These are phyloP conservation scores for Lacerta viridis DNA, from an alignment of 2,797 vertebrate species.

Conservation along the genomic window DNA sequence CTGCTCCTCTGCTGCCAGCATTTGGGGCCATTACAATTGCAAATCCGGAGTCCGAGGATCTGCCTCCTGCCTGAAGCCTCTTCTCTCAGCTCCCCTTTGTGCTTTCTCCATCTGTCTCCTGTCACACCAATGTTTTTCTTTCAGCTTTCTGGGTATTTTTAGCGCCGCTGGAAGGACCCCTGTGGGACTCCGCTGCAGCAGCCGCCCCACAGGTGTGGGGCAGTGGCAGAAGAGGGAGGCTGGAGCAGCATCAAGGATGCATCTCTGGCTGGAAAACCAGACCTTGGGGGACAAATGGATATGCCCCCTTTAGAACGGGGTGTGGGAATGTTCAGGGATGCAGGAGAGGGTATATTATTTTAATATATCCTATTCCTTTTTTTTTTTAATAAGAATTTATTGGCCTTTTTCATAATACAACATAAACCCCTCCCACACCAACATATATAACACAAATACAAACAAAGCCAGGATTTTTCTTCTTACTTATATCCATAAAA, in stretches of 20 bases:
- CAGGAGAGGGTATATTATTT: too few relatives aligned
- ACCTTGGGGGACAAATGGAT: background rate
- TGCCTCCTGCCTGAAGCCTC: background rate
- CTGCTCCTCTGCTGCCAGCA: background rate
- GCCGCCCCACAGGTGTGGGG: background rate
- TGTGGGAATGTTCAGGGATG: too few relatives aligned
- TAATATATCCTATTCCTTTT: too few relatives aligned
- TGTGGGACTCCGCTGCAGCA: background rate
- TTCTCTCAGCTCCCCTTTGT: background rate
- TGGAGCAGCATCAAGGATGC: background rate
- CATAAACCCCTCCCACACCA: too few relatives aligned
- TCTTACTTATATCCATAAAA: too few relatives aligned
- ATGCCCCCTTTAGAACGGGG: too few relatives aligned
- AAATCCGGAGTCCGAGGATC: conserved; percentile 29
- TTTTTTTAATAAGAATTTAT: too few relatives aligned
- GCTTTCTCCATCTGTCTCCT: background rate
- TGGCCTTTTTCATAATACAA: too few relatives aligned
- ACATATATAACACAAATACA: too few relatives aligned
- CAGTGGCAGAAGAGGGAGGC: background rate
- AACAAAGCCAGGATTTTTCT: too few relatives aligned
- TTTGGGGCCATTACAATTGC: conserved; percentile 43
- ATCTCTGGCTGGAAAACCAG: background rate
- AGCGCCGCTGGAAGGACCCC: background rate
- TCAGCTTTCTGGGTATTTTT: conserved; percentile 9
- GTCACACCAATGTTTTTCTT: background rate